Evolutionary conservation across 2,797 vertebrate species (phyloP).

Genomic region (Syngnathus acus): DNA sequence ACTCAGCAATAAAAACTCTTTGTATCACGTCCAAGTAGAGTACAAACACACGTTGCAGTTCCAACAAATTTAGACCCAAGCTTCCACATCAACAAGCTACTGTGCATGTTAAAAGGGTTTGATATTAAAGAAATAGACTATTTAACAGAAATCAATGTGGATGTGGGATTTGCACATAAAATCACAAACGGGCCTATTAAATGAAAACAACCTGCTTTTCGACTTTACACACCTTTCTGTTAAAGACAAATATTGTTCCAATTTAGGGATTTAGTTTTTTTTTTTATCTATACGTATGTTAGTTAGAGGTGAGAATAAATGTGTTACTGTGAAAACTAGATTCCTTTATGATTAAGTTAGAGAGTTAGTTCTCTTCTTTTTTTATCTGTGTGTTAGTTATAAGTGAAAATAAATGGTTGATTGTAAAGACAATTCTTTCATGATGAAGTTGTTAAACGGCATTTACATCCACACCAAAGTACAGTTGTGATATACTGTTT

Average conservation of each 20-base stretch:
- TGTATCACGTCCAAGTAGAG: background rate
- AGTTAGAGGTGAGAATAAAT: background rate
- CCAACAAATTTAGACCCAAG: background rate
- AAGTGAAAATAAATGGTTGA: background rate
- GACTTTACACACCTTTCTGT: conserved; percentile 2
- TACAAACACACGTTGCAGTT: background rate
- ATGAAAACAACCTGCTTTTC: background rate
- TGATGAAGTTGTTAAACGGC: conserved; percentile 15
- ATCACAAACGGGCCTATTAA: background rate
- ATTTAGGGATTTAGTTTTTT: background rate
- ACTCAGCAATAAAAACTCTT: no score
- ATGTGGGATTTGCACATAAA: background rate
- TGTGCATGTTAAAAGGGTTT: conserved; percentile 15
- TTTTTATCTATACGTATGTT: background rate
- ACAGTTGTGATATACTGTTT: conserved; percentile 18
- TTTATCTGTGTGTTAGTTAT: no score
- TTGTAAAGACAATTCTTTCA: background rate
- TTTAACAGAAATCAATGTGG: background rate
- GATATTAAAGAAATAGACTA: conserved; percentile 13
- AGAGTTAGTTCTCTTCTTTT: background rate
- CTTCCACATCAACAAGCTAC: background rate
- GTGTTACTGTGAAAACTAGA: background rate
- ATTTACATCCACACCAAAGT: conserved; percentile 5
- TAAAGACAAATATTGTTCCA: background rate
- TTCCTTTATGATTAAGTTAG: no score